These are phyloP conservation scores for Cryptotis parvus DNA, from an alignment of 2,113 vertebrate genomes.

Conservation along the genomic window DNA sequence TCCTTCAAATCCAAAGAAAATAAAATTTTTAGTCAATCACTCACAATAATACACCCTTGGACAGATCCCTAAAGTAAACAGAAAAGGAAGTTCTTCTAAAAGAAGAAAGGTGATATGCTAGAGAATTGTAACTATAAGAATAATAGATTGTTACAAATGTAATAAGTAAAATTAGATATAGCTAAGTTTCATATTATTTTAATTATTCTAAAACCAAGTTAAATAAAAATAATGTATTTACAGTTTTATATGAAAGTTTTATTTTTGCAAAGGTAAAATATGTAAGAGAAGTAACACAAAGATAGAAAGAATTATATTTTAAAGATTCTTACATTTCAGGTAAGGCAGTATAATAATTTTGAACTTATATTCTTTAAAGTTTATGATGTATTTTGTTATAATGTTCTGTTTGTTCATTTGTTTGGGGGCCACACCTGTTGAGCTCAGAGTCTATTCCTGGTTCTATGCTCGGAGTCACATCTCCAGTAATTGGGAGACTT, in stretches of 20 bases:
- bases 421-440: no score
- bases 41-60: no score
- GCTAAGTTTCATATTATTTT: neutral
- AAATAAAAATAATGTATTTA: neutral
- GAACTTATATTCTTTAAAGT: neutral
- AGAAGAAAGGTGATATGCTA: neutral
- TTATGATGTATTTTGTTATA: no score
- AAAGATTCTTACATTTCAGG: neutral
- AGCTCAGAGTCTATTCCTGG: no score
- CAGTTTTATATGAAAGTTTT: neutral
- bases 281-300: neutral
- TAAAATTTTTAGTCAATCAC: no score
- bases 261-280: neutral
- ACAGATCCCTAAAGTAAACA: neutral
- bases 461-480: no score
- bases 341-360: neutral
- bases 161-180: neutral
- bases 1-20: no score
- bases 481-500: no score
- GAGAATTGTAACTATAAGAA: neutral
- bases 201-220: neutral
- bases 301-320: neutral
- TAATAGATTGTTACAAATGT: neutral
- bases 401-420: no score
- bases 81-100: neutral